Evolutionary conservation across 2,113 vertebrate genomes (phyloP).

Genomic region (Dicaeum eximium): DNA sequence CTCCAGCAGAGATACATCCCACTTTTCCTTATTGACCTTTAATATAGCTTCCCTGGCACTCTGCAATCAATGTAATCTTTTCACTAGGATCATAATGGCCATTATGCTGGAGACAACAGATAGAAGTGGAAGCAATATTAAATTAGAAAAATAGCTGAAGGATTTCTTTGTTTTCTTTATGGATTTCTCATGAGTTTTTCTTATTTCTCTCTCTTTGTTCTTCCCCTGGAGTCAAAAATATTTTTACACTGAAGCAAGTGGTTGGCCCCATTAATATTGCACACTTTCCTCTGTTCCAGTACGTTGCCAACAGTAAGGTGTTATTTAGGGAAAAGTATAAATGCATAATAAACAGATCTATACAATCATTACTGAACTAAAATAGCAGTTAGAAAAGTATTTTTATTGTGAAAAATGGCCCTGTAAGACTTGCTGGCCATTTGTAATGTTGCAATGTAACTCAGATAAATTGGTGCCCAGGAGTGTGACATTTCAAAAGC

Average conservation of each 20-base stretch:
- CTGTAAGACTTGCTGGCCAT: slow-evolving; percentile 73
- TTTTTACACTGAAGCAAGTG: slow-evolving; percentile 40
- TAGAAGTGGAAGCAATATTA: slow-evolving; percentile 43
- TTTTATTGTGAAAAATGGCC: slow-evolving; percentile 77
- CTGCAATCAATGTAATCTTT: slow-evolving; percentile 54
- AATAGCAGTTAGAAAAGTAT: slow-evolving; percentile 73
- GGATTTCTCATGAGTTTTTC: slow-evolving; percentile 4
- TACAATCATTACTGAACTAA: slow-evolving; percentile 69
- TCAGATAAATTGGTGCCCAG: slow-evolving; percentile 76
- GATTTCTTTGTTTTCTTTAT: slow-evolving; percentile 62
- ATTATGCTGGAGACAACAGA: slow-evolving; percentile 43
- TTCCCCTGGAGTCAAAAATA: slow-evolving; percentile 21
- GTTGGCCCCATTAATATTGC: slow-evolving; percentile 60
- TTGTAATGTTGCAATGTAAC: slow-evolving; percentile 72
- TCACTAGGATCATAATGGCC: slow-evolving; percentile 25
- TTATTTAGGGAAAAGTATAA: slow-evolving; percentile 67
- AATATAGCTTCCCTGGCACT: slow-evolving; percentile 28
- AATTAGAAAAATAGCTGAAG: slow-evolving; percentile 53
- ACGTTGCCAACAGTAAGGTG: slow-evolving; percentile 55
- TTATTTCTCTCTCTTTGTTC: not conserved
- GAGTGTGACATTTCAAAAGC: slow-evolving; percentile 74
- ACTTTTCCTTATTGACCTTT: slow-evolving; percentile 64
- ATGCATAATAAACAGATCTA: slow-evolving; percentile 74
- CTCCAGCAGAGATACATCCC: slow-evolving; percentile 35
- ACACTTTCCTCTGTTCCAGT: slow-evolving; percentile 42